Conservation (phyloP, 1,140 invertebrate genomes). For the Dendroctonus ponderosae region DNA sequence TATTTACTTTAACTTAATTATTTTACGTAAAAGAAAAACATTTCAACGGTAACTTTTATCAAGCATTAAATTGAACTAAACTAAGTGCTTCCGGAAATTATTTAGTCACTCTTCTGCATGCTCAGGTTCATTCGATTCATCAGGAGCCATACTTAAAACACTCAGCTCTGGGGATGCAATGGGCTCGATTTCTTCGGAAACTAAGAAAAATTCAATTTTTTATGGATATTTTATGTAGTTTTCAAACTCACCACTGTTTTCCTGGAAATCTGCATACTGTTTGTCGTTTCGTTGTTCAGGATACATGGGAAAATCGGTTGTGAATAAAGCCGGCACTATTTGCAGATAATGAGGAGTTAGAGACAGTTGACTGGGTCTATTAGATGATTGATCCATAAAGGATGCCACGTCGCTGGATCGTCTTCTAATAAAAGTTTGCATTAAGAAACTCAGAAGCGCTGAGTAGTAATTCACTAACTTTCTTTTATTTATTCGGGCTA, state of each 20-base stretch:
- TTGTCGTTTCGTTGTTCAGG: constrained; percentile 1
- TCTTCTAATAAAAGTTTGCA: constrained; percentile 23
- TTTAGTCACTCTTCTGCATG: neutral
- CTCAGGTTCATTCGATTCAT: neutral
- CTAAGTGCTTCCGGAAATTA: neutral
- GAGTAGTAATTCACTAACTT: constrained; percentile 12
- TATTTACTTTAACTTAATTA: too few species aligned
- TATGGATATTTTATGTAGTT: neutral
- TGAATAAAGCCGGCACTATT: constrained; percentile 28
- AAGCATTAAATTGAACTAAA: too few species aligned
- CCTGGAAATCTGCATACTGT: constrained; percentile 9
- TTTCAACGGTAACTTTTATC: too few species aligned
- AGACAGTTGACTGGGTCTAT: constrained; percentile 26
- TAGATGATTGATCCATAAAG: constrained; percentile 13
- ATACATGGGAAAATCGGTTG: constrained; percentile 28
- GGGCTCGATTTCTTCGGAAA: neutral
- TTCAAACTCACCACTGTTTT: neutral
- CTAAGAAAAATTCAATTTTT: neutral
- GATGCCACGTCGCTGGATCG: constrained; percentile 22
- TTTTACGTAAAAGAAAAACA: too few species aligned
- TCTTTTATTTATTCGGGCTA: constrained; percentile 15
- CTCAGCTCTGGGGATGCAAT: neutral
- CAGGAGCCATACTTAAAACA: neutral
- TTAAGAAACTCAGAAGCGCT: neutral
- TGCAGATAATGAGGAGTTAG: constrained; percentile 32